Base-by-base conservation (phyloP, 1,140 invertebrate genomes). In the Aleiodes sp. region DNA sequence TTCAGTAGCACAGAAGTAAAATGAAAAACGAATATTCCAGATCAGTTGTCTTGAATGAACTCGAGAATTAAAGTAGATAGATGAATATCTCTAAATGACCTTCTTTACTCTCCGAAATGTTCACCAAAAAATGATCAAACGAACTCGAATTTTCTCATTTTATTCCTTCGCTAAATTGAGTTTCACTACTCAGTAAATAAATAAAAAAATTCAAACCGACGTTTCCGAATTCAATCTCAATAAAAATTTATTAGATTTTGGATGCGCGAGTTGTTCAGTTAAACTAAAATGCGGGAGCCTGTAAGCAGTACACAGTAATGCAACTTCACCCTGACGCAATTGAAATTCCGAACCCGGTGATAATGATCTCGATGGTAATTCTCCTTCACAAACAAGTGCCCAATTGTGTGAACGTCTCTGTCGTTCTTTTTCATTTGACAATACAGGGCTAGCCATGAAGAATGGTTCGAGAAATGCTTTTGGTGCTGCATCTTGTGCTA, bases 181-280 rank as follows among this genome's bases (percentile, higher is more conserved):
- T n/a, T n/a, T n/a, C n/a, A n/a, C n/a, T n/a, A n/a, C n/a, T n/a
- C n/a, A 52, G 21, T 24, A 56, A 56, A 56, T 24, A 10, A 9
- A 1, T 12, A 41, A 46, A 33, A 33, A 28, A 12, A 29, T 39
- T 74, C 92, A 99, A 81, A 99, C 97, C 41, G 96, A 98, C 7
- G 97, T 99, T 85, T 99, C 97, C 0, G 96, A 98, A 83, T 97
- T 98, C 0, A 99, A 86, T 78, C 96, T 89, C 56, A 99, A 85
- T 33, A 98, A 92, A 90, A 99, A 99, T 76, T 96, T 95, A 85
- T 98, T 98, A 71, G 92, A 94, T 82, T 97, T 96, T 0, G 96
- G 95, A 88, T 98, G 95, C 14, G 98, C 93, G 0, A 99, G 92
- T 86, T 99, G 96, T 83, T 99, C 96, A 0, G 94, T 94, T 2